Evolutionary conservation across 30 jellyfish, hydroid and myxozoan genomes (phyloP).

Genomic region (Sanderia malayensis): DNA sequence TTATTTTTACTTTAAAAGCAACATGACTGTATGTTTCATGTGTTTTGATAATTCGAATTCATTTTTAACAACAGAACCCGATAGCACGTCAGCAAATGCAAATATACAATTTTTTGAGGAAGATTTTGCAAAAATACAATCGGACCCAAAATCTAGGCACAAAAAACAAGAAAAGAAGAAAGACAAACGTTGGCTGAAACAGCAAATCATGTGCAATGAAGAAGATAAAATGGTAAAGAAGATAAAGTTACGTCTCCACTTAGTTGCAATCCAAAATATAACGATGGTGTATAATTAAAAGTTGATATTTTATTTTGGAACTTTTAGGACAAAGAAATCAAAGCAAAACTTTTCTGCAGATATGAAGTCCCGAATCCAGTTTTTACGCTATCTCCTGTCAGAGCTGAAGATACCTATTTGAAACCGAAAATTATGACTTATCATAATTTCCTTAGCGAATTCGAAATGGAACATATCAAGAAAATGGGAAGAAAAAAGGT

Average conservation of each 20-base stretch:
- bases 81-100: conserved; percentile 58
- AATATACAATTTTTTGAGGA: conserved; percentile 69
- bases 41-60: too few relatives aligned
- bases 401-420: conserved; percentile 45
- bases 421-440: conserved; percentile 56
- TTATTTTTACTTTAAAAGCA: too few relatives aligned
- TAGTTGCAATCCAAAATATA: too few relatives aligned
- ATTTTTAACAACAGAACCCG: conserved; percentile 36
- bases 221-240: conserved; percentile 60
- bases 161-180: conserved; percentile 8
- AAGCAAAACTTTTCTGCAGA: conserved; percentile 52
- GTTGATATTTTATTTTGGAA: too few relatives aligned
- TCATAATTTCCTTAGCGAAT: conserved; percentile 60
- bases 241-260: too few relatives aligned
- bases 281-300: too few relatives aligned
- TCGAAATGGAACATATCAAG: conserved; percentile 48
- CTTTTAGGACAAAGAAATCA: conserved; percentile 45
- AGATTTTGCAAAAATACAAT: conserved; percentile 40
- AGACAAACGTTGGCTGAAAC: conserved; percentile 37
- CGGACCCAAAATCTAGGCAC: conserved; percentile 32
- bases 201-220: conserved; percentile 55
- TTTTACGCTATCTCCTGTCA: conserved; percentile 55
- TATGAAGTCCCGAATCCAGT: conserved; percentile 45
- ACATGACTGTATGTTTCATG: too few relatives aligned
- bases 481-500: conserved; percentile 21